A percentile compares a stretch with the other conserved stretches of the same genome.
These are phyloP conservation scores for Charanyca ferruginea DNA, from an alignment of 2,888 invertebrate genomes.

Conservation along the genomic window DNA sequence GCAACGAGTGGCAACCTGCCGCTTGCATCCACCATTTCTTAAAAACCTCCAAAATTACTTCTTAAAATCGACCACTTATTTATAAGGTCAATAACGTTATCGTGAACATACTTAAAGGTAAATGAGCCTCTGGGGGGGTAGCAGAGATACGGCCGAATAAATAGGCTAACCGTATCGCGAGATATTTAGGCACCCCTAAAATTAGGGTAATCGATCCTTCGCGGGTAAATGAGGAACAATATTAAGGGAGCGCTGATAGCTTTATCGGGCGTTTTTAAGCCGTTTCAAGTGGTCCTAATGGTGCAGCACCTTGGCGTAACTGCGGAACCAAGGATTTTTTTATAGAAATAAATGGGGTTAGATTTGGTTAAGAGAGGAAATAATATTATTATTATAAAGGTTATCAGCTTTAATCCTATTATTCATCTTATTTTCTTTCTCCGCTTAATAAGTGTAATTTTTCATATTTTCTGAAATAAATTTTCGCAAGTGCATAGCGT, in stretches of 20 bases:
- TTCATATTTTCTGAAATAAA: too few relatives aligned
- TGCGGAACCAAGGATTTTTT: conserved; percentile 33
- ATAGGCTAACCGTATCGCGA: conserved; percentile 71
- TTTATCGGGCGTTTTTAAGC: conserved; percentile 75
- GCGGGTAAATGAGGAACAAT: conserved; percentile 77
- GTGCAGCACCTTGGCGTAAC: conserved; percentile 50
- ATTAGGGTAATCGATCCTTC: conserved; percentile 79
- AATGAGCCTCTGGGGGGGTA: conserved; percentile 68
- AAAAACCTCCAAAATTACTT: not conserved
- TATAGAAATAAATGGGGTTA: conserved; percentile 33
- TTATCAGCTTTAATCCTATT: not conserved
- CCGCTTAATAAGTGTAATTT: not conserved
- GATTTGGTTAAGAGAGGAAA: conserved; percentile 25
- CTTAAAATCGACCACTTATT: conserved; percentile 61
- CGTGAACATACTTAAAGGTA: conserved; percentile 72
- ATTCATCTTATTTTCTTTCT: not conserved
- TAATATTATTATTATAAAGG: conserved; percentile 31
- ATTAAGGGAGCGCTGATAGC: conserved; percentile 76
- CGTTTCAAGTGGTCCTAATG: conserved; percentile 67
- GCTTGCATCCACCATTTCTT: too few relatives aligned
- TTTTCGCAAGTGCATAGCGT: too few relatives aligned
- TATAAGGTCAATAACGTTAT: conserved; percentile 77
- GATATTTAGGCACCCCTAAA: conserved; percentile 77
- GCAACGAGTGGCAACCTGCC: too few relatives aligned
- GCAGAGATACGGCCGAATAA: conserved; percentile 70